Percentiles rank a stretch among this genome's conserved stretches.
Conservation (phyloP, 2,888 invertebrate species). For the Agriopis aurantiaria region DNA sequence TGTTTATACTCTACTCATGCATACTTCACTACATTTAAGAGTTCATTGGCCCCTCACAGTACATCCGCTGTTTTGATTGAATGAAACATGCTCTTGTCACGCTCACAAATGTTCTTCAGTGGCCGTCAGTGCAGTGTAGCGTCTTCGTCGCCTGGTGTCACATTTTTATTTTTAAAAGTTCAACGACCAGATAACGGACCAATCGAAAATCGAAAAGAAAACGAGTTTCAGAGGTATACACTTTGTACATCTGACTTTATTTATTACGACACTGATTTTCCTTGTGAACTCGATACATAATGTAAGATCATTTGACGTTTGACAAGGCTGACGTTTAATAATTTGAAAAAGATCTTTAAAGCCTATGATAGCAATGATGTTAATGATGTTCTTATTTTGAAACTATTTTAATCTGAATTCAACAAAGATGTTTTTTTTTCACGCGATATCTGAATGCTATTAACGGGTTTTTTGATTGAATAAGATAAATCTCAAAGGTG, state of each 20-base stretch:
- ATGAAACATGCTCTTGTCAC: constrained; percentile 64
- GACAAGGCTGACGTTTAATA: too few species aligned
- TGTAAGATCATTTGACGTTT: neutral
- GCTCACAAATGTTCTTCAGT: constrained; percentile 30
- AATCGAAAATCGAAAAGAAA: constrained; percentile 61
- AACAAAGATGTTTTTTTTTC: too few species aligned
- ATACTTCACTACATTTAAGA: constrained; percentile 47
- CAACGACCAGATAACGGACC: constrained; percentile 61
- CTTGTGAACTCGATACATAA: constrained; percentile 44
- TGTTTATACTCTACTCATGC: constrained; percentile 54
- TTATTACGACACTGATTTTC: constrained; percentile 58
- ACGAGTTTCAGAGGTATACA: constrained; percentile 57
- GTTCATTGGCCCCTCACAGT: constrained; percentile 62
- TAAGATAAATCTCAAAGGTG: too few species aligned
- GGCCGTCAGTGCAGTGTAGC: constrained; percentile 34
- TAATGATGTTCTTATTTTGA: neutral
- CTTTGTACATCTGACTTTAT: constrained; percentile 50
- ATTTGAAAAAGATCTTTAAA: neutral
- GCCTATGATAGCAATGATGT: neutral
- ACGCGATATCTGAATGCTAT: too few species aligned
- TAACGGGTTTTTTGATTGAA: too few species aligned
- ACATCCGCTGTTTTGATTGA: constrained; percentile 74
- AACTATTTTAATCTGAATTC: too few species aligned
- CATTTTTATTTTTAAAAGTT: constrained; percentile 60
- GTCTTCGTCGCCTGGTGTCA: constrained; percentile 44